Evolutionary conservation across 2,888 invertebrate species (phyloP).

Genomic region (Syritta pipiens): DNA sequence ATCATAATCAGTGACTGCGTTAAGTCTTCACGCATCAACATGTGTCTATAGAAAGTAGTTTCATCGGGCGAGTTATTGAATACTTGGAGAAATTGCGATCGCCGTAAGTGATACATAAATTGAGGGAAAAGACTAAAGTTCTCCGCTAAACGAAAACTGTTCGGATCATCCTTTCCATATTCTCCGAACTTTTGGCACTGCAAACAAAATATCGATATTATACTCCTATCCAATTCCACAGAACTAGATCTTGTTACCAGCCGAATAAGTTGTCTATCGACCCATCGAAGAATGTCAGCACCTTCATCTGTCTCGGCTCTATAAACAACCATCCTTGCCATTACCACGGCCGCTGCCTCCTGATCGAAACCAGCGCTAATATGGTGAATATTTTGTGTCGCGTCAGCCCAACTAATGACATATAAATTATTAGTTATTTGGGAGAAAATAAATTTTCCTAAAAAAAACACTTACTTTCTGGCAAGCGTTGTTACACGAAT

Average conservation of each 20-base stretch:
- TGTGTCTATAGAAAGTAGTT: conserved; percentile 98
- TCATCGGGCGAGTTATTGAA: conserved; percentile 99
- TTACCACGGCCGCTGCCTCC: conserved; percentile 97
- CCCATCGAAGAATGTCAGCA: conserved; percentile 98
- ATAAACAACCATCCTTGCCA: conserved; percentile 98
- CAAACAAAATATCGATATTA: conserved; percentile 69
- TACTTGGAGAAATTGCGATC: conserved; percentile 99
- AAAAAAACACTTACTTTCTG: conserved; percentile 86
- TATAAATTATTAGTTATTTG: conserved; percentile 11
- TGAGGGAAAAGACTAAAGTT: conserved; percentile 99
- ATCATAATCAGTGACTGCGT: conserved; percentile 99
- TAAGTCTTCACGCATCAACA: conserved; percentile 97
- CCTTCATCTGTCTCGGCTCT: conserved; percentile 97
- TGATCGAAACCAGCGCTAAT: conserved; percentile 98
- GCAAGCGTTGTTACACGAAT: conserved; percentile 98
- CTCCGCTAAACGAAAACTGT: conserved; percentile 96
- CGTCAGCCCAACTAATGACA: conserved; percentile 93
- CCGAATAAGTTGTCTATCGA: conserved; percentile 97
- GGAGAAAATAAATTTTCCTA: background rate
- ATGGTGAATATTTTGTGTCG: conserved; percentile 92
- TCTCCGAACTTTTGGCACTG: conserved; percentile 99
- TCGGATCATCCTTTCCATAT: conserved; percentile 98
- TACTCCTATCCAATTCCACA: background rate
- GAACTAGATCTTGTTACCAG: conserved; percentile 83
- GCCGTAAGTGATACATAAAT: conserved; percentile 99